Percentiles rank a stretch among this genome's conserved stretches.
Conservation (phyloP, 2,113 vertebrate genomes). For the Eublepharis macularius region DNA sequence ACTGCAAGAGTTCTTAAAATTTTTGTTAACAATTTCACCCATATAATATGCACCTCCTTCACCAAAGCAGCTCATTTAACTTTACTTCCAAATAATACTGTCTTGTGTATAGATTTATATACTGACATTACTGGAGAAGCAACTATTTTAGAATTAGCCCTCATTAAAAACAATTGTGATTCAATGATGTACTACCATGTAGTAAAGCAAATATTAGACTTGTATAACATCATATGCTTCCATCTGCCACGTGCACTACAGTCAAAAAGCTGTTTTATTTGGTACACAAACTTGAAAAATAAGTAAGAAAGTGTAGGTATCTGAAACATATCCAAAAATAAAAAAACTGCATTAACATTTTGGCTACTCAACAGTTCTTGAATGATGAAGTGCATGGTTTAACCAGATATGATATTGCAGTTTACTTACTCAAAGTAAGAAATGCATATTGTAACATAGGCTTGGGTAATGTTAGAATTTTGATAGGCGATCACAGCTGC, state of each 20-base stretch:
- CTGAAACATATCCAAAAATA: constrained; percentile 34
- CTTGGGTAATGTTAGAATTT: constrained; percentile 74
- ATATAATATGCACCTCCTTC: not conserved
- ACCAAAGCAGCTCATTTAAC: not conserved
- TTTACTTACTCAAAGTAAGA: constrained; percentile 68
- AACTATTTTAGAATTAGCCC: constrained; percentile 46
- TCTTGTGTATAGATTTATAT: not conserved
- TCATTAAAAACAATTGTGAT: constrained; percentile 48
- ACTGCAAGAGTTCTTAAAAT: not conserved
- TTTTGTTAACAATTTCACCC: not conserved
- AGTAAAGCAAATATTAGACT: constrained; percentile 34
- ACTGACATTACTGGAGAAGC: not conserved
- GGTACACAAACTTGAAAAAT: constrained; percentile 61
- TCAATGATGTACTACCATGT: constrained; percentile 49
- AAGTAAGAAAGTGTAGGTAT: constrained; percentile 52
- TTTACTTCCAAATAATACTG: not conserved
- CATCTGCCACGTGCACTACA: not conserved
- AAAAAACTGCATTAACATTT: constrained; percentile 65
- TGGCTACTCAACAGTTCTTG: constrained; percentile 69
- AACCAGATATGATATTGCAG: constrained; percentile 72
- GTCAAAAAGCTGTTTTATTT: constrained; percentile 64
- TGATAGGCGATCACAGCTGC: constrained; percentile 84
- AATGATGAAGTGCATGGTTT: constrained; percentile 69
- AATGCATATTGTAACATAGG: constrained; percentile 63
- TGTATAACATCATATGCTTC: constrained; percentile 43